Evolutionary conservation across 2,888 invertebrate genomes (phyloP), one percentile per base, ranked within the genome.

Genomic region (Apamea epomidion): DNA sequence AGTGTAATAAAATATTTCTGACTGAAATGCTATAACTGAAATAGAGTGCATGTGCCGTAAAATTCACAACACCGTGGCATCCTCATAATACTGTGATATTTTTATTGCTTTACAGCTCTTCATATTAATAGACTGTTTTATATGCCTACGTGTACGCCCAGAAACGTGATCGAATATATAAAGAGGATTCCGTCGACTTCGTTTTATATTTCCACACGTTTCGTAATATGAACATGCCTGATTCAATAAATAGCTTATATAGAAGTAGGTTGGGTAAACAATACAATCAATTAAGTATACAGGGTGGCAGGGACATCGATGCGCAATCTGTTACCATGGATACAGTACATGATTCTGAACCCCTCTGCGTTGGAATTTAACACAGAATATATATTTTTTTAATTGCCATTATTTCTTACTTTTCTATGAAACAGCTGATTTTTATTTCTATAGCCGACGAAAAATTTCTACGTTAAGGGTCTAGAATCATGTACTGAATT

Each of bases 1-100:
- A 93, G 92, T 93, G 92, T 93, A 94, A 95, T 95, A 94, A 95
- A 95, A 95, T 95, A 94, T 95, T 94, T 94, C 92, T 91, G 91
- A 92, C 92, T 93, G 94, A 93, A 94, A 94, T 92, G 92, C 92
- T 93, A 94, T 94, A 95, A 94, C 94, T 93, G 94, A 94, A 94
- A 94, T 94, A 94, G 91, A 94, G 92, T 94, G 93, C 93, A 93
- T 91, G 92, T 89, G 90, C 92, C 92, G 91, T 93, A 92, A 93
- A 94, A 91, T 92, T 92, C 91, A 88, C 87, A 91, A 90, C 88
- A 87, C 84, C 85, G 88, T 82, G 83, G 84, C 82, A 85, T 89
- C 87, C 83, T 85, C 82, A 86, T 86, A 83, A 85, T 83, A 83
- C 84, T 80, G 85, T 87, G 85, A 85, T 90, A 90, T 88, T 90